Evolutionary conservation across 2,888 invertebrate genomes (phyloP).

Genomic region (Unio pictorum): DNA sequence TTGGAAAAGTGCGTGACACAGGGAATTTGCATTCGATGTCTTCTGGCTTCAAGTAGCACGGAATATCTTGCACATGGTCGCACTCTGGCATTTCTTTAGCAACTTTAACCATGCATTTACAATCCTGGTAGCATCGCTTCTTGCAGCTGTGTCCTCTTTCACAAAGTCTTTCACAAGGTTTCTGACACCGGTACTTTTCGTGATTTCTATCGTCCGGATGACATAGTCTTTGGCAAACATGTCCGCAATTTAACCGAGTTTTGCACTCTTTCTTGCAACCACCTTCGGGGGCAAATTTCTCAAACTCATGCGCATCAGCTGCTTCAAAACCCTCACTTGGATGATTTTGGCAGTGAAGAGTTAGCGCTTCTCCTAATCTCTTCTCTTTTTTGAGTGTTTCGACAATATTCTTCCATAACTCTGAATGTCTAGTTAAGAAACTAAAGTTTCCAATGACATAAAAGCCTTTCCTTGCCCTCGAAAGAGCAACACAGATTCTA

Average conservation of each 20-base stretch:
- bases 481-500: slow-evolving; percentile 68
- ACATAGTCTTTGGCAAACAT: slow-evolving; percentile 28
- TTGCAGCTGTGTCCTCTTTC: too few relatives aligned
- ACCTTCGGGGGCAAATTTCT: slow-evolving; percentile 34
- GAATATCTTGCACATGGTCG: slow-evolving; percentile 17
- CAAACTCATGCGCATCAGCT: slow-evolving; percentile 30
- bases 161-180: slow-evolving; percentile 19
- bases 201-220: slow-evolving; percentile 25
- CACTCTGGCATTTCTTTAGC: not conserved
- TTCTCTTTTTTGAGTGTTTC: slow-evolving; percentile 12
- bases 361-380: slow-evolving; percentile 24
- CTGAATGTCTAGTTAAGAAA: slow-evolving; percentile 18
- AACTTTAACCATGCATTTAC: slow-evolving; percentile 3
- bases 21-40: not conserved
- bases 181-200: not conserved
- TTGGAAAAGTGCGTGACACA: not conserved
- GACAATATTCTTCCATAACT: slow-evolving; percentile 38
- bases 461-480: slow-evolving; percentile 67
- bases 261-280: slow-evolving; percentile 48
- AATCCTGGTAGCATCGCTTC: slow-evolving; percentile 57
- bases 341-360: slow-evolving; percentile 57
- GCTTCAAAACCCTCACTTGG: slow-evolving; percentile 27
- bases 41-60: slow-evolving; percentile 13
- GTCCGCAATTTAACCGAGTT: slow-evolving; percentile 40
- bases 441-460: slow-evolving; percentile 66